phyloP scores from a whole-genome alignment of 2,797 vertebrate genomes.

The Gymnocypris eckloni region DNA sequence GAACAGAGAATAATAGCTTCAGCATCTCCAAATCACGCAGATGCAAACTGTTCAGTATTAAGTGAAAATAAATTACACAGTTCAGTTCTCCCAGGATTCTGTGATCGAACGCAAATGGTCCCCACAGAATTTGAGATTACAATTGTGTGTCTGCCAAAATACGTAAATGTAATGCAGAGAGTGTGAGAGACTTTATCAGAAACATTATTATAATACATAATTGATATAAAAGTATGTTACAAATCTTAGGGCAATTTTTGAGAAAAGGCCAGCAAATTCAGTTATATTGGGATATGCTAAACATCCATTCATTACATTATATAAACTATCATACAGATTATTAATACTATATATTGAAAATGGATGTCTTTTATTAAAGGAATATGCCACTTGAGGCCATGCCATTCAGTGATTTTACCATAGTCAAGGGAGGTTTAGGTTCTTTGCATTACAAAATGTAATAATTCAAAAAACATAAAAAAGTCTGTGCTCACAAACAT shows the following conservation, averaged over 20 bases:
- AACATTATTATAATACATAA: neutral
- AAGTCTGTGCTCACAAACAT: neutral
- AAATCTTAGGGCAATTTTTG: neutral
- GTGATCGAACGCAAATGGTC: neutral
- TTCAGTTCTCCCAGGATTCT: neutral
- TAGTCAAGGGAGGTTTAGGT: neutral
- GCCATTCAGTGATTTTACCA: neutral
- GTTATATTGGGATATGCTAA: neutral
- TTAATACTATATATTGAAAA: slow-evolving; percentile 2
- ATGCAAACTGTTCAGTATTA: neutral
- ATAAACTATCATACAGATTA: neutral
- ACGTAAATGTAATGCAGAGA: neutral
- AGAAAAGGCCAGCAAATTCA: neutral
- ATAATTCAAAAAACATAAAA: neutral
- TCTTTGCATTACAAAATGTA: neutral
- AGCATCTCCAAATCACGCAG: neutral
- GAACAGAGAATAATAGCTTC: neutral
- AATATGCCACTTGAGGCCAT: neutral
- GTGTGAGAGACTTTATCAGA: neutral
- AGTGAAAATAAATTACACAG: neutral
- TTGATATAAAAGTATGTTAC: neutral
- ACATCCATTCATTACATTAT: neutral
- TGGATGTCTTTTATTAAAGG: neutral
- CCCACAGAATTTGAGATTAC: neutral
- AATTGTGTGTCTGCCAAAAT: neutral